Conservation (phyloP, 2,113 vertebrate genomes). For the Catagonus wagneri region DNA sequence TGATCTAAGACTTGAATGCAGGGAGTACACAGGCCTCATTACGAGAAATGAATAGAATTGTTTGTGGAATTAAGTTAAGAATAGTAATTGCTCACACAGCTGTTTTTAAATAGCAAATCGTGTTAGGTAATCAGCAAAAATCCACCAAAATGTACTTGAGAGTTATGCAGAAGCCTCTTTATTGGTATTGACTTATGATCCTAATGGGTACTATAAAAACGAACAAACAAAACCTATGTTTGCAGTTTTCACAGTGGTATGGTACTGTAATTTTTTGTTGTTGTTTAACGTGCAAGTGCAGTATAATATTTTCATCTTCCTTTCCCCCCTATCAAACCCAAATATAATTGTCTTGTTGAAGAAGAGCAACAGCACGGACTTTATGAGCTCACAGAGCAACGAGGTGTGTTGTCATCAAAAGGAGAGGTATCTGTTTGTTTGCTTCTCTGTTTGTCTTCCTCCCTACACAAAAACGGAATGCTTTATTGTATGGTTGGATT, state of each 20-base stretch:
- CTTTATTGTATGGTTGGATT: slow-evolving; percentile 6
- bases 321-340: slow-evolving; percentile 23
- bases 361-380: slow-evolving; percentile 56
- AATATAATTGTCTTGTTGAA: slow-evolving; percentile 49
- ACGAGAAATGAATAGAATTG: slow-evolving; percentile 86
- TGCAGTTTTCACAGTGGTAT: slow-evolving; percentile 71
- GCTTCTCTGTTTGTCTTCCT: not conserved
- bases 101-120: slow-evolving; percentile 84
- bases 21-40: slow-evolving; percentile 73
- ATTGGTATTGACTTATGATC: slow-evolving; percentile 76
- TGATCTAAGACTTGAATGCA: slow-evolving; percentile 64
- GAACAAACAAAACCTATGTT: slow-evolving; percentile 73
- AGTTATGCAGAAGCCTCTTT: slow-evolving; percentile 76
- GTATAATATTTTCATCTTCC: not conserved
- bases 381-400: slow-evolving; percentile 19
- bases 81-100: slow-evolving; percentile 83
- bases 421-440: not conserved
- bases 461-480: not conserved
- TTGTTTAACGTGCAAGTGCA: slow-evolving; percentile 53
- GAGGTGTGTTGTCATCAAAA: slow-evolving; percentile 36
- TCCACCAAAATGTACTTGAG: slow-evolving; percentile 76
- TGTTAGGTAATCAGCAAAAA: slow-evolving; percentile 87
- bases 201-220: slow-evolving; percentile 71
- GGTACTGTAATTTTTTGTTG: slow-evolving; percentile 69
- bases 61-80: slow-evolving; percentile 86